Conservation (phyloP, 2,113 vertebrate genomes). For the Pterocles orientalis region DNA sequence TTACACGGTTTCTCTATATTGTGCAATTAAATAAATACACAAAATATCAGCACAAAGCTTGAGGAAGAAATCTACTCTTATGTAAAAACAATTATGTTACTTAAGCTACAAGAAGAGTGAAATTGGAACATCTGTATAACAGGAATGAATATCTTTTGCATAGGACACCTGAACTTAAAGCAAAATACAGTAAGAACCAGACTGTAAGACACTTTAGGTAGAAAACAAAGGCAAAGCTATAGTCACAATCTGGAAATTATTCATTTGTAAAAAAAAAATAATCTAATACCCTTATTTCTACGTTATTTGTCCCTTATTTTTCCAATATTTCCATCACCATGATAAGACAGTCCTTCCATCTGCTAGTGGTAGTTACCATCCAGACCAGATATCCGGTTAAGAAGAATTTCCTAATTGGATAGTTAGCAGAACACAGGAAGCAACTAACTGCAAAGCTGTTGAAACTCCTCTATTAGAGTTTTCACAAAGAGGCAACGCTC, state of each 20-base stretch:
- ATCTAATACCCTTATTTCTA: neutral
- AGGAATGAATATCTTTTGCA: neutral
- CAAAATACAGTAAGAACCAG: neutral
- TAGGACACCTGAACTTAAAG: neutral
- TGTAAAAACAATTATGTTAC: neutral
- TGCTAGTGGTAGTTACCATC: neutral
- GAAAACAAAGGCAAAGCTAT: neutral
- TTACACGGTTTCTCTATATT: neutral
- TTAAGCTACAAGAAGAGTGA: neutral
- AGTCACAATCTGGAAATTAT: neutral
- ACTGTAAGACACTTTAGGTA: neutral
- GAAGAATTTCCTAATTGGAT: neutral
- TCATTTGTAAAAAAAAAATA: neutral
- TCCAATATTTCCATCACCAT: neutral
- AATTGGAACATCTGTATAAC: neutral
- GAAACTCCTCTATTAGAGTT: neutral
- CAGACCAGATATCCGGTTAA: neutral
- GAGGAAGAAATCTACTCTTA: neutral
- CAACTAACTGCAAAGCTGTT: neutral
- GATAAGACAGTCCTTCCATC: neutral
- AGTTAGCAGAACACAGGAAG: neutral
- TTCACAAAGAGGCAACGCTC: neutral
- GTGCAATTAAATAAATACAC: neutral
- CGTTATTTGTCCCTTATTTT: neutral
- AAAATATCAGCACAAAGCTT: neutral